Evolutionary conservation across 2,797 vertebrate genomes (phyloP), one percentile per base, ranked within the genome.

Genomic region (Argya squamiceps): DNA sequence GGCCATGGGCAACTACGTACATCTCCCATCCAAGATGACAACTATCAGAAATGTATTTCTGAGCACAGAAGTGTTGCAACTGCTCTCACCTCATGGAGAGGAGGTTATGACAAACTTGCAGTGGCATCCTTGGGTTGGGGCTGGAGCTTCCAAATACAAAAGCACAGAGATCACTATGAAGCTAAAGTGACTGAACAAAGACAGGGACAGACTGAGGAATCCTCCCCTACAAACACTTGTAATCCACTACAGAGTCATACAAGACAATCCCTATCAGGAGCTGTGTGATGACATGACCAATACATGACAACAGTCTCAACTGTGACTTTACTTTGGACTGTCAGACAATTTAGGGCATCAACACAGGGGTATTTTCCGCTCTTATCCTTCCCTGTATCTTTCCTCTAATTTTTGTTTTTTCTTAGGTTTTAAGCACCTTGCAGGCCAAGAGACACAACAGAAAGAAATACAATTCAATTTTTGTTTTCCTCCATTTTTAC

Each of bases 1-100:
- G 37, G 47, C 9, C 53, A 49, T 0, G 22, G 47, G 71, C 34
- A 88, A 34, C 1, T 23, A n/a, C 0, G 2, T 6, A 12, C 6
- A n/a, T 27, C 37, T 60, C 34, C 24, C 41, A 74, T 20, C 49
- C 56, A 4, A 64, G 47, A 65, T 9, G 12, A 73, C 13, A 63
- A 30, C 19, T 20, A 7, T 10, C 50, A 78, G 50, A 86, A 68
- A 62, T 14, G 13, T 11, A 26, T 43, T 80, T 89, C 53, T 71
- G 79, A 62, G 36, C n/a, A 77, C 15, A 59, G 23, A 87, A 68
- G 15, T 32, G 18, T 4, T 65, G 39, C 20, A 60, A 49, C 13
- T 60, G 37, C 49, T 64, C 32, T 11, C 53, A 80, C 41, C 15
- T 64, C 65, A n/a, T 13, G 0, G 0, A 83, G 52, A 14, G 43